Evolutionary conservation across 2,797 vertebrate species (phyloP).

Genomic region (Lates japonicus): DNA sequence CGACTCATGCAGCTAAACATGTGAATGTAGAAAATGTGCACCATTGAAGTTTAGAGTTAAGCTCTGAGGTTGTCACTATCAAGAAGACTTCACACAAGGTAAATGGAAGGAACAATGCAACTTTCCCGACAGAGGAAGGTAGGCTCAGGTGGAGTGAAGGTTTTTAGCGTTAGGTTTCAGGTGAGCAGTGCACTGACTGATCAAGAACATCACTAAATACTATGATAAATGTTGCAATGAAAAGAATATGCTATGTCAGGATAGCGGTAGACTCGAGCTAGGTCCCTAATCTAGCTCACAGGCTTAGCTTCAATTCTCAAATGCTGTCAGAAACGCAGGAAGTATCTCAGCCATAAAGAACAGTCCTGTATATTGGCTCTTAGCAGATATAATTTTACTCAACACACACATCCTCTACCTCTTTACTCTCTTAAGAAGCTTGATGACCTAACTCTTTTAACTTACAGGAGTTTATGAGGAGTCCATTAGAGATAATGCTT

Average conservation of each 20-base stretch:
- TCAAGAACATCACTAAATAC: neutral
- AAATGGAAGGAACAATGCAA: neutral
- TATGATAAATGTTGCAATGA: neutral
- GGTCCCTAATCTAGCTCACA: neutral
- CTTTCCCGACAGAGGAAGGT: neutral
- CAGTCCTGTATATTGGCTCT: no score
- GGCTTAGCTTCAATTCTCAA: neutral
- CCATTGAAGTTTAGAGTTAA: no score
- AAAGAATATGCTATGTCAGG: neutral
- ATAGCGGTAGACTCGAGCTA: neutral
- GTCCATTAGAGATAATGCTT: constrained; percentile 29
- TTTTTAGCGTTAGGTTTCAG: neutral
- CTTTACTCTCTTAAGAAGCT: neutral
- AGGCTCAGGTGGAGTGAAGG: neutral
- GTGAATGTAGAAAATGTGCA: no score
- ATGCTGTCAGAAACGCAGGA: neutral
- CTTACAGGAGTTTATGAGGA: neutral
- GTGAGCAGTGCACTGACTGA: neutral
- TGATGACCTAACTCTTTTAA: constrained; percentile 3
- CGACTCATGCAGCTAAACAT: no score
- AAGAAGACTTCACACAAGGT: neutral
- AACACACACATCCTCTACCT: neutral
- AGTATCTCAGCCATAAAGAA: neutral
- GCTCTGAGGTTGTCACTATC: no score
- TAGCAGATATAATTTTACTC: neutral